Base-by-base conservation (phyloP, 2,797 vertebrate genomes). In the Falco biarmicus region DNA sequence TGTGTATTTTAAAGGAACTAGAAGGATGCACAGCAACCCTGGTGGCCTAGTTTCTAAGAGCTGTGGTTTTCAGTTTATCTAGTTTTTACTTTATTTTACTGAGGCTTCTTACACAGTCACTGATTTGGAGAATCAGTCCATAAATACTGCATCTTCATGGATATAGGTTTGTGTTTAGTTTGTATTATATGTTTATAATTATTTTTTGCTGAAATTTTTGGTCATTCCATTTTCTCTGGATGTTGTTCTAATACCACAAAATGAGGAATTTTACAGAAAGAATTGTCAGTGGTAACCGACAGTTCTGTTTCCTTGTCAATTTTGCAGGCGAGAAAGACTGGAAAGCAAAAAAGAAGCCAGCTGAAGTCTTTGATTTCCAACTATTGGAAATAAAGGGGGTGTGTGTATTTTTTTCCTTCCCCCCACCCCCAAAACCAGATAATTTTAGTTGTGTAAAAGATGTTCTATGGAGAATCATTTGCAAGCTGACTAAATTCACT, bases 361-460 rank as follows among this genome's bases (percentile, higher is more conserved):
- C 8, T 57, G 37, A 93, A 64, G 7, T 31, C 15, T 75, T 63
- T 59, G 16, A 21, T 65, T 81, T 87, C 24, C 12, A 87, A 32
- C 3, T 34, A 12, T 13, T 65, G 15, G 4, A 73, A 32, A 37
- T 22, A 48, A 45, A 45, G 43, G 17, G 45, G 7, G 15, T 43
- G 41, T 43, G 15, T 43, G 41, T 43, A 16, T 43, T 32, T 41
- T 71, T 57, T 76, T 32, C 10, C 10, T 28, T 12, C 3, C 3
- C 28, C 4, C 6, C 1, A 6, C 10, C 12, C 3, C 22, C 13
- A 41, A 77, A 45, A 0, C 8, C 10, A 51, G 13, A 39, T 69
- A 25, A 34, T 64, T 92, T 74, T 78, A 56, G 9, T 43, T 75
- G 61, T 5, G 5, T 48, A 64, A 60, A 24, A 65, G 5, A 10